phyloP scores from a whole-genome alignment of 2,113 vertebrate genomes.

The Istiophorus platypterus region DNA sequence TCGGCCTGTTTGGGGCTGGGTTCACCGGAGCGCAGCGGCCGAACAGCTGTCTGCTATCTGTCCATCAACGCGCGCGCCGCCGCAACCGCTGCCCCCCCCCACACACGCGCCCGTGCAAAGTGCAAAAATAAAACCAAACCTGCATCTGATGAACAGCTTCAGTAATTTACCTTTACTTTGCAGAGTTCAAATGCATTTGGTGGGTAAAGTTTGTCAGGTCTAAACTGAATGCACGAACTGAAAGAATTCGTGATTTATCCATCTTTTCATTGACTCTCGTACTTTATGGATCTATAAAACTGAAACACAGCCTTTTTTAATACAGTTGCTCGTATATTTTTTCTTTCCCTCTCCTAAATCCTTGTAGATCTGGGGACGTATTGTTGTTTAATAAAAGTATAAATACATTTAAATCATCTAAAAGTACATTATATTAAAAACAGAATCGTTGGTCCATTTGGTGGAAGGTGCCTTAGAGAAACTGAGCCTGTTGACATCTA shows the following conservation, averaged over 20 bases:
- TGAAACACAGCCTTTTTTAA: neutral
- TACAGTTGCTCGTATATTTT: no score
- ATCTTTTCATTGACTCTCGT: neutral
- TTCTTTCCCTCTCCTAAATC: no score
- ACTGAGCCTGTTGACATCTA: neutral
- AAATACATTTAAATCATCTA: neutral
- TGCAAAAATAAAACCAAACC: no score
- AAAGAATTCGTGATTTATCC: neutral
- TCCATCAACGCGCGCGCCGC: constrained; percentile 6
- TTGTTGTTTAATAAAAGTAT: no score
- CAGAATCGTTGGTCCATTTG: neutral
- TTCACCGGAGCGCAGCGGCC: constrained; percentile 44
- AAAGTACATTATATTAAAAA: neutral
- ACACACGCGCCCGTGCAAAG: neutral
- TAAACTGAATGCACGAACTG: neutral
- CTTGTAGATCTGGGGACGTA: no score
- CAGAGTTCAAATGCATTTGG: no score
- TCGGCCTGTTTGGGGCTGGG: constrained; percentile 21
- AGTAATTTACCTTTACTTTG: no score
- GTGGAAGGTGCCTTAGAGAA: neutral
- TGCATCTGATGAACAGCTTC: no score
- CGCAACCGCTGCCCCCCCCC: no score
- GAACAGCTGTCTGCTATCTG: constrained; percentile 46
- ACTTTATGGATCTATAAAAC: no score
- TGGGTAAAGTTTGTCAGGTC: neutral